A percentile compares a stretch with the other conserved stretches of the same genome.
These are phyloP conservation scores for Drosophila kikkawai DNA, from an alignment of 1,140 invertebrate species.

Conservation along the genomic window DNA sequence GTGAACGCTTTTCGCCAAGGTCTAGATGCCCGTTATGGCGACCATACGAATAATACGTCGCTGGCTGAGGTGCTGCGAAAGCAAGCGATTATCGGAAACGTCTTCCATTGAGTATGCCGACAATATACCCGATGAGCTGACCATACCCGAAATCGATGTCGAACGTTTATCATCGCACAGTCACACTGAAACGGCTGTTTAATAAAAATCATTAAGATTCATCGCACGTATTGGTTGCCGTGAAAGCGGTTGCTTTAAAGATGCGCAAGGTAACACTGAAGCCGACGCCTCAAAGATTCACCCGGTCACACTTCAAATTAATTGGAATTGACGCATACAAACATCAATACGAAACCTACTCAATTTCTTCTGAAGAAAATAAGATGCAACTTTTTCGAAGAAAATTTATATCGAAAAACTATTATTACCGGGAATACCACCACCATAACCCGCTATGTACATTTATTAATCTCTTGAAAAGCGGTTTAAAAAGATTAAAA, in stretches of 20 bases:
- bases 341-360: neutral
- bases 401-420: no score
- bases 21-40: constrained; percentile 96
- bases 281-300: neutral
- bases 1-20: constrained; percentile 99
- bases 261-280: neutral
- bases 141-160: constrained; percentile 95
- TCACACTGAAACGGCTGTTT: constrained; percentile 96
- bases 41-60: constrained; percentile 94
- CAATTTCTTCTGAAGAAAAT: neutral
- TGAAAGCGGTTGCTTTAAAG: neutral
- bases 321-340: neutral
- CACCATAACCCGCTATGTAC: neutral
- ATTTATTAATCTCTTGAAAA: neutral
- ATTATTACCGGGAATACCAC: neutral
- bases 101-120: constrained; percentile 96
- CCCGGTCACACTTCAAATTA: neutral
- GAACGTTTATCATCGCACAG: constrained; percentile 95
- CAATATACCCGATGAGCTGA: constrained; percentile 93
- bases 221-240: neutral
- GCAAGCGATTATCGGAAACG: constrained; percentile 94
- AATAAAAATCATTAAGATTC: constrained; percentile 80
- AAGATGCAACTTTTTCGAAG: neutral
- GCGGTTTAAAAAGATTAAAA: no score
- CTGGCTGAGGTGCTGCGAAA: constrained; percentile 95